Evolutionary conservation across 2,113 vertebrate species (phyloP), one percentile per base, ranked within the genome.

Genomic region (Phalacrocorax brasilianus): DNA sequence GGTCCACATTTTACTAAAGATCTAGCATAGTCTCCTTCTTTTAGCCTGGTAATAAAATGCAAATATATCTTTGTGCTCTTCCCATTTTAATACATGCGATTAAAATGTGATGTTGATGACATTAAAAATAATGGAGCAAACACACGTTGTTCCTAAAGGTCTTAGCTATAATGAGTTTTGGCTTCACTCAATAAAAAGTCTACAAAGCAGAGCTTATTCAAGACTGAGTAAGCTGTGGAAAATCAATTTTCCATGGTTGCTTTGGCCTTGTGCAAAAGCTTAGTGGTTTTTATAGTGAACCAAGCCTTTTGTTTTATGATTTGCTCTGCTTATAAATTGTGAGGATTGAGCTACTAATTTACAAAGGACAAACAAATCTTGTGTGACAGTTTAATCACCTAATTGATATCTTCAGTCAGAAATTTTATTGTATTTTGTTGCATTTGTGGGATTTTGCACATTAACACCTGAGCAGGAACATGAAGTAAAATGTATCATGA

Each of bases 331-430:
- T 96, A 84, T 87, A 91, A 92, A 85, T 89, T 90, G 65, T 75
- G 87, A 86, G 66, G 63, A 44, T 73, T 82, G 89, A 96, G 45
- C 82, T 86, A 88, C 81, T 85, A 76, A 80, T 97, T 97, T 96
- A 95, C 68, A 89, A 79, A 76, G 61, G 59, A 91, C 70, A 96
- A 88, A 85, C 90, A 95, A 95, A 92, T 89, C 85, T 94, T 75
- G 24, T 72, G 35, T 93, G 97, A 89, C 85, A 85, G 40, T 84
- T 97, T 95, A 95, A 96, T 85, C 47, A 70, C 82, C 52, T 95
- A 94, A 95, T 96, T 96, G 96, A 95, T 96, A 80, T 77, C 62
- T 88, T 68, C 89, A 95, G 18, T 95, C 70, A 97, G 75, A 93
- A 87, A 33, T 87, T 95, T 90, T 95, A 90, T 93, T 96, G 75